Evolutionary conservation across 2,888 invertebrate species (phyloP), one percentile per base, ranked within the genome.

Genomic region (Apamea sordens): DNA sequence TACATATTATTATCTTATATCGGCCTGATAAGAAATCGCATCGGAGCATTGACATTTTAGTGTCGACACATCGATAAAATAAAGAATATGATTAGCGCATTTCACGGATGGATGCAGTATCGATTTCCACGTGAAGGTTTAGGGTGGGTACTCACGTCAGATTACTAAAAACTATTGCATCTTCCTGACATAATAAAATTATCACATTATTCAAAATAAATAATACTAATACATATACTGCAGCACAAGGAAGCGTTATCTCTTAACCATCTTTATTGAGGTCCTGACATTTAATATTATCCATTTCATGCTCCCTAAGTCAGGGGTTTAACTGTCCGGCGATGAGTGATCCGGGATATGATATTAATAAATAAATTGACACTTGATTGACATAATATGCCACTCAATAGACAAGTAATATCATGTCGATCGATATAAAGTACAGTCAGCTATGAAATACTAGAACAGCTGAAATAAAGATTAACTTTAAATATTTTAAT

Each of bases 1-100:
- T 44, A 71, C n/a, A 59, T 74, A 86, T 86, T 75, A 59, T 78
- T 73, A 70, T n/a, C 79, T 75, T 71, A 72, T 67, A 77, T 79
- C 77, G 63, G 67, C 13, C 5, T 68, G 89, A 89, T 89, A 90
- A 87, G 50, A 79, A 82, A 89, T 89, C 89, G 84, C 90, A 86
- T 87, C 87, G 84, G 89, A 89, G 82, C 90, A 90, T 86, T 89
- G 89, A 89, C 90, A 89, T 89, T 89, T 89, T 83, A 82, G 72
- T 75, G 81, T 89, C 82, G 83, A 82, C 69, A 78, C 50, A 28
- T 77, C 76, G 87, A 89, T 90, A 90, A 89, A 82, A 84, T 82
- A 86, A 84, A 87, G 79, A 86, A 86, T 87, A 86, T 82, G 82
- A 88, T 85, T 86, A 89, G 72, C 73, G 36, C 78, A 72, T 80